Evolutionary conservation across 2,113 vertebrate genomes (phyloP), one percentile per base, ranked within the genome.

Genomic region (Leptocoma aspasia): DNA sequence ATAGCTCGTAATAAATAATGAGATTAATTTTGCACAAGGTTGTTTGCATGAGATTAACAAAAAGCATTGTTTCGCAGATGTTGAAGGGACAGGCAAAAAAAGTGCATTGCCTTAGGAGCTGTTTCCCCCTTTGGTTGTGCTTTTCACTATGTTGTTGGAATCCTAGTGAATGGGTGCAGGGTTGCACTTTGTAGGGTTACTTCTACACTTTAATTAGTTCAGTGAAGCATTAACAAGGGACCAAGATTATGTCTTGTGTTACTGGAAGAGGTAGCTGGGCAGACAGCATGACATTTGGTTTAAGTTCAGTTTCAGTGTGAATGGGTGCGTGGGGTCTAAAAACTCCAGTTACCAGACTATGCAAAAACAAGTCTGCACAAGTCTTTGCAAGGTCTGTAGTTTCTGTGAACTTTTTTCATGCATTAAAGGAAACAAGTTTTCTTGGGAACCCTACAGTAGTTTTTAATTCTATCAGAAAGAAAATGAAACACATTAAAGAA

Each of bases 331-430:
- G 44, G 28, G 60, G 27, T 81, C 76, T 89, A 31, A 92, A 90
- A 90, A 42, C 11, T 41, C 39, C 6, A 0, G 11, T 60, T 88
- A 30, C 26, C 76, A 88, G 63, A 63, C 72, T 54, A 53, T 86
- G 64, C 59, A 37, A 80, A 73, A 90, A 83, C 86, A 86, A 69
- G 64, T 90, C 89, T 90, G 82, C 30, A 31, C 90, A 86, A 92
- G 82, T 86, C 47, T 78, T 83, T 56, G 64, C 56, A 78, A 75
- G n/a, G 50, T 65, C 63, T 92, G 66, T 83, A 61, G 54, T 57
- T 94, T 87, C 50, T 69, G 53, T 72, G 54, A 83, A 44, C 28
- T 53, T 60, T 75, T 83, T 59, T 80, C 50, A 11, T 82, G 35
- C 63, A n/a, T 88, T 54, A 63, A 83, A 90, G 45, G 53, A 85